Conservation (phyloP, 2,113 vertebrate species). For the Pomatorhinus ruficollis region DNA sequence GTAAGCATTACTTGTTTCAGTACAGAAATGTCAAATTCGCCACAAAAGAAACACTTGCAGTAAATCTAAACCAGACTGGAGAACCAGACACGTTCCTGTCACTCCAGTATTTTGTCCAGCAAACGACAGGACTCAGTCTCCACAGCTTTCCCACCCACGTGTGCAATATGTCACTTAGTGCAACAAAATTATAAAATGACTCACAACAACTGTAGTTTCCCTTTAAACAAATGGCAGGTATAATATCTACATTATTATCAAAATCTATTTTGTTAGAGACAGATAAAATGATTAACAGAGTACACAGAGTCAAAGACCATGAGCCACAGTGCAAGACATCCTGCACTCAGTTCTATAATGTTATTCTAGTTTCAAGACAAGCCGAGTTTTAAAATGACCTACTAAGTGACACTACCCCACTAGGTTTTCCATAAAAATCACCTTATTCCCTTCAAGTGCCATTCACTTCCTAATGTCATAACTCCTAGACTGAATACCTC, state of each 20-base stretch:
- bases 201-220: not conserved
- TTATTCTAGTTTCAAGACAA: not conserved
- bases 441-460: not conserved
- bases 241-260: not conserved
- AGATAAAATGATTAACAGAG: not conserved
- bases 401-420: not conserved
- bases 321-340: not conserved
- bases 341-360: not conserved
- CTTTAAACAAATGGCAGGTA: not conserved
- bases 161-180: rapidly evolving
- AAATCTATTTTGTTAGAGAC: not conserved
- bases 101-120: not conserved
- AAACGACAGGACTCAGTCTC: not conserved
- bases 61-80: not conserved
- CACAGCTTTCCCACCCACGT: not conserved
- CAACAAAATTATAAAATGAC: not conserved
- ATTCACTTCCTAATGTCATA: not conserved
- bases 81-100: not conserved
- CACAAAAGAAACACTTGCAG: not conserved
- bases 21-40: not conserved
- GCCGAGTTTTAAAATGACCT: not conserved
- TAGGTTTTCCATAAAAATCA: not conserved
- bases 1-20: not conserved
- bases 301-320: not conserved
- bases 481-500: not conserved